Conservation (phyloP, 2,888 invertebrate species). For the Melanostoma scalare region DNA sequence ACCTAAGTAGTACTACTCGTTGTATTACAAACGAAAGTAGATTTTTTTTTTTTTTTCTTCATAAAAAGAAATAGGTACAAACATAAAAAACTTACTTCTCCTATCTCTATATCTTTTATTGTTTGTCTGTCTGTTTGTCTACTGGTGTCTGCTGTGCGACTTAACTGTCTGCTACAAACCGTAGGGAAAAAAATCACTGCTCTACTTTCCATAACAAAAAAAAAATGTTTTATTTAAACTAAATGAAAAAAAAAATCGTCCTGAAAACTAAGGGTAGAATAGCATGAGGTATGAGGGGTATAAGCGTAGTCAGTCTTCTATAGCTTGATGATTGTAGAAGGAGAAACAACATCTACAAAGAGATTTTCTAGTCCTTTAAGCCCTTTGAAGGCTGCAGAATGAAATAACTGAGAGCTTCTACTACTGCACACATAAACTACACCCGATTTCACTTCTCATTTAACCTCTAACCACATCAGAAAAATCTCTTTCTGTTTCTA, state of each 20-base stretch:
- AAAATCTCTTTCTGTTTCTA: background rate
- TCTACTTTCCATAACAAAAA: conserved; percentile 59
- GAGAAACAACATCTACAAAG: conserved; percentile 44
- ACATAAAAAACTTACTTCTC: conserved; percentile 53
- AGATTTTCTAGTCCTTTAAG: conserved; percentile 60
- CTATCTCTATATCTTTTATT: conserved; percentile 52
- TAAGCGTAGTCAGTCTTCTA: background rate
- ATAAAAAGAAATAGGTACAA: background rate
- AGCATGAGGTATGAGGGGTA: conserved; percentile 6
- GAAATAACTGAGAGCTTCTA: conserved; percentile 44
- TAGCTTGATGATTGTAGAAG: conserved; percentile 49
- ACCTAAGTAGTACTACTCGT: conserved; percentile 62
- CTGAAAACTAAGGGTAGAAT: conserved; percentile 32
- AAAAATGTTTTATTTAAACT: conserved; percentile 65
- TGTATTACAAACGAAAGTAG: conserved; percentile 68
- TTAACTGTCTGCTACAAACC: conserved; percentile 62
- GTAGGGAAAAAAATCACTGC: conserved; percentile 49
- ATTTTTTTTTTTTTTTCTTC: conserved; percentile 29
- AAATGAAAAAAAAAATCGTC: conserved; percentile 46
- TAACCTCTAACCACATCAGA: conserved; percentile 23
- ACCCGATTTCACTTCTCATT: conserved; percentile 31
- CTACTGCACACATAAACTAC: conserved; percentile 33
- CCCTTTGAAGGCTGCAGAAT: conserved; percentile 50
- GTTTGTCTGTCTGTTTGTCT: conserved; percentile 63
- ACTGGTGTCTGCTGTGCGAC: conserved; percentile 62